Percentiles rank a stretch among this genome's conserved stretches.
Evolutionary conservation across 2,888 invertebrate species (phyloP).

Genomic region (Suillia variegata): DNA sequence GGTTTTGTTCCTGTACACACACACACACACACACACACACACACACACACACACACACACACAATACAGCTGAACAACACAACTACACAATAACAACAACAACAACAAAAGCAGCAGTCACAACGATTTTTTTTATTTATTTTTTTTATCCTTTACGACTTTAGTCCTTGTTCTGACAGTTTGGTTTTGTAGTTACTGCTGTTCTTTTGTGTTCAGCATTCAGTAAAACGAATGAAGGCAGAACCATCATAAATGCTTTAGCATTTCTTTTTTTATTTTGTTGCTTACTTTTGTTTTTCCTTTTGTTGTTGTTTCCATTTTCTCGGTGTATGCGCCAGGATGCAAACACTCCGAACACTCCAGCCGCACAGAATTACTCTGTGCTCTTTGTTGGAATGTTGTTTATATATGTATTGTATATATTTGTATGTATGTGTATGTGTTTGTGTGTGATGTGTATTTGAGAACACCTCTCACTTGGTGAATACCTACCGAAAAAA

Average conservation of each 20-base stretch:
- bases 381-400: constrained; percentile 11
- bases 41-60: constrained; percentile 19
- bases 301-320: constrained; percentile 4
- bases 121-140: neutral
- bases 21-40: constrained; percentile 22
- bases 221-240: too few relatives aligned
- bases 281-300: constrained; percentile 4
- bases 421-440: too few relatives aligned
- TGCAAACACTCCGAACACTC: neutral
- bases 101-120: neutral
- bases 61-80: constrained; percentile 8
- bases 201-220: constrained; percentile 18
- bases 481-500: too few relatives aligned
- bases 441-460: too few relatives aligned
- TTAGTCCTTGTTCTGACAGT: constrained; percentile 15
- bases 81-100: too few relatives aligned
- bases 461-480: too few relatives aligned
- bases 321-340: constrained; percentile 1
- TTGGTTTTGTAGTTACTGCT: constrained; percentile 18
- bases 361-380: too few relatives aligned
- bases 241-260: constrained; percentile 19
- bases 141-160: constrained; percentile 6
- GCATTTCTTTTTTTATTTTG: constrained; percentile 7
- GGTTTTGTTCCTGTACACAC: constrained; percentile 30
- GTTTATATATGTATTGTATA: too few relatives aligned